Conservation (phyloP, 2,797 vertebrate genomes). For the Sciaenops ocellatus region DNA sequence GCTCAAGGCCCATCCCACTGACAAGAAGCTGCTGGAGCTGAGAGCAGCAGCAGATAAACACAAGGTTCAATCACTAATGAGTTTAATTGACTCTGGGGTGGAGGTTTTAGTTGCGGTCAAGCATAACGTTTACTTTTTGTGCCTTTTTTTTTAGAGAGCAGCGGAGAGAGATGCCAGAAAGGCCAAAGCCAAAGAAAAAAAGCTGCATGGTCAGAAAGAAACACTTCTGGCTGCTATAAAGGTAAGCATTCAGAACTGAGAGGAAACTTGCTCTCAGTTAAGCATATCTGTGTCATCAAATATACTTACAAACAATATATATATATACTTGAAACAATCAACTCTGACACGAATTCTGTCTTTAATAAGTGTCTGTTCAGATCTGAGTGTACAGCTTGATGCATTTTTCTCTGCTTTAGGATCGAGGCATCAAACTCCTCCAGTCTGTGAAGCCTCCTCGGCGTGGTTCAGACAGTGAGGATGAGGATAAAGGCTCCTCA, state of each 20-base stretch:
- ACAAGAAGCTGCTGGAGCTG: conserved; percentile 91
- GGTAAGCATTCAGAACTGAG: conserved; percentile 59
- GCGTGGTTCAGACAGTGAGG: conserved; percentile 80
- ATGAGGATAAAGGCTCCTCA: conserved; percentile 72
- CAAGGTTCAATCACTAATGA: conserved; percentile 82
- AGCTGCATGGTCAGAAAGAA: conserved; percentile 81
- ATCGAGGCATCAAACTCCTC: conserved; percentile 89
- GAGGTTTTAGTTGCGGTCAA: neutral
- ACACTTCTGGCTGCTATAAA: conserved; percentile 86
- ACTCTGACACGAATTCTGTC: neutral
- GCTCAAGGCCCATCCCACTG: conserved; percentile 85
- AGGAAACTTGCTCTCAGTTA: neutral
- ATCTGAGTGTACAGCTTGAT: neutral
- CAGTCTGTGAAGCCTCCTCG: conserved; percentile 34
- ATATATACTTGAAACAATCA: neutral
- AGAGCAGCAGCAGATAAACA: conserved; percentile 91
- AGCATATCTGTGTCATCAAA: neutral
- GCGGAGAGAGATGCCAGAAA: conserved; percentile 92
- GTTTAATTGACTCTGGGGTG: neutral
- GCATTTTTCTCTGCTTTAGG: conserved; percentile 73
- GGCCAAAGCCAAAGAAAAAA: conserved; percentile 88
- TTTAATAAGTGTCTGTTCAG: neutral
- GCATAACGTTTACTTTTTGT: neutral
- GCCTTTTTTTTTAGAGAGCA: conserved; percentile 80
- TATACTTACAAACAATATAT: neutral